Percentiles rank a stretch among this genome's conserved stretches.
These are phyloP conservation scores for Luperina nickerlii DNA, from an alignment of 2,888 invertebrate genomes.

Conservation along the genomic window DNA sequence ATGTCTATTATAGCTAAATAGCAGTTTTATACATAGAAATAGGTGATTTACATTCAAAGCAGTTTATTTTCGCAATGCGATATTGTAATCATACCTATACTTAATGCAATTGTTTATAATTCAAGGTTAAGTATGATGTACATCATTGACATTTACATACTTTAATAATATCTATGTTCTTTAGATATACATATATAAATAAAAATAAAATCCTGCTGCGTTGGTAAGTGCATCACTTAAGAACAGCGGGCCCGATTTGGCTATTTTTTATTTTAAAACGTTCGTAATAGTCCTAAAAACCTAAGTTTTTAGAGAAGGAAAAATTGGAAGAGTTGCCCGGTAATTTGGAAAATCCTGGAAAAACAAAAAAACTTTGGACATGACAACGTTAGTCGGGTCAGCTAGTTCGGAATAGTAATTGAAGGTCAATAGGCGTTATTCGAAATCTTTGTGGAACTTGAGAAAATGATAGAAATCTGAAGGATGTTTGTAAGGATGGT, in stretches of 20 bases:
- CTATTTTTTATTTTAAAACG: not conserved
- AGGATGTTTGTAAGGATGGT: not conserved
- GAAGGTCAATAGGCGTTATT: not conserved
- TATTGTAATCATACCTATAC: conserved; percentile 3
- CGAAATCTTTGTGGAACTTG: not conserved
- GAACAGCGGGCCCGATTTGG: no score
- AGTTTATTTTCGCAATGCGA: conserved; percentile 42
- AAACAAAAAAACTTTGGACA: not conserved
- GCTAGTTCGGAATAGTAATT: not conserved
- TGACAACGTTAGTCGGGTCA: not conserved
- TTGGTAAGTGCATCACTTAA: not conserved
- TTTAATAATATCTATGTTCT: no score
- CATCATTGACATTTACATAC: not conserved
- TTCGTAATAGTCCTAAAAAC: not conserved
- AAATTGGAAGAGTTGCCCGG: no score
- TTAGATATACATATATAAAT: no score
- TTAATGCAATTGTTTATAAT: conserved; percentile 22
- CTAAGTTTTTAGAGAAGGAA: not conserved
- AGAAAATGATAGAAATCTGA: not conserved
- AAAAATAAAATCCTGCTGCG: not conserved
- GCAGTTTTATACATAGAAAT: conserved; percentile 38
- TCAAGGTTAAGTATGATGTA: conserved; percentile 41
- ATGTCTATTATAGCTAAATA: conserved; percentile 25
- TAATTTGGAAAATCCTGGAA: no score
- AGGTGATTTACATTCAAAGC: conserved; percentile 48